These are phyloP conservation scores for Acanthosepion pharaonis DNA, from an alignment of 2,888 invertebrate species.

Conservation along the genomic window DNA sequence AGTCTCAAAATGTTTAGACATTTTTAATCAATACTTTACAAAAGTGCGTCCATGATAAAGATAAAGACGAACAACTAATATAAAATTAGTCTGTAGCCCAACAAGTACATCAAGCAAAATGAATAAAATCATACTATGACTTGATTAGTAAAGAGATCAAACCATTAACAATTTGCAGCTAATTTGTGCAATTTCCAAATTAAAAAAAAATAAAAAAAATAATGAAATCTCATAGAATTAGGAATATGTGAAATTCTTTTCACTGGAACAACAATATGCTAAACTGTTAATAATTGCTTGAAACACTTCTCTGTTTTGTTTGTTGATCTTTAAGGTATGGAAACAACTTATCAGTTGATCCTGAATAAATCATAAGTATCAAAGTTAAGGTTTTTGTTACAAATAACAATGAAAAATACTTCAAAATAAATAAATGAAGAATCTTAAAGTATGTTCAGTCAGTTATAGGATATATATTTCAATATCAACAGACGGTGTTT, in stretches of 20 bases:
- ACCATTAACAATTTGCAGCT: neutral
- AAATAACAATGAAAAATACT: neutral
- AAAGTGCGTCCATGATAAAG: neutral
- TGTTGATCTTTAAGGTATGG: neutral
- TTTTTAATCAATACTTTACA: neutral
- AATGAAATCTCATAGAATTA: neutral
- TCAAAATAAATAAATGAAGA: neutral
- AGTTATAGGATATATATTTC: neutral
- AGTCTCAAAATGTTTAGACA: neutral
- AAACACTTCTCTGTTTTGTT: neutral
- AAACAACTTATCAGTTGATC: too few species aligned
- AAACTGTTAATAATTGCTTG: neutral
- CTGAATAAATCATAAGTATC: neutral
- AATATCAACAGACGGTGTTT: neutral
- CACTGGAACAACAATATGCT: neutral
- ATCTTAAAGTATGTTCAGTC: neutral
- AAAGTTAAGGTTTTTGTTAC: neutral
- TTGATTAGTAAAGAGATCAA: neutral
- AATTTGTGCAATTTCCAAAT: constrained; percentile 33
- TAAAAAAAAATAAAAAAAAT: neutral
- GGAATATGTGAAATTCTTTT: neutral
- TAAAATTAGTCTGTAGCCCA: neutral
- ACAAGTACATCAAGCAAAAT: neutral
- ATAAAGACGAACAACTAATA: neutral
- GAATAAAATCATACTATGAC: neutral